Evolutionary conservation across 2,888 invertebrate genomes (phyloP).

Genomic region (Agapostemon virescens): DNA sequence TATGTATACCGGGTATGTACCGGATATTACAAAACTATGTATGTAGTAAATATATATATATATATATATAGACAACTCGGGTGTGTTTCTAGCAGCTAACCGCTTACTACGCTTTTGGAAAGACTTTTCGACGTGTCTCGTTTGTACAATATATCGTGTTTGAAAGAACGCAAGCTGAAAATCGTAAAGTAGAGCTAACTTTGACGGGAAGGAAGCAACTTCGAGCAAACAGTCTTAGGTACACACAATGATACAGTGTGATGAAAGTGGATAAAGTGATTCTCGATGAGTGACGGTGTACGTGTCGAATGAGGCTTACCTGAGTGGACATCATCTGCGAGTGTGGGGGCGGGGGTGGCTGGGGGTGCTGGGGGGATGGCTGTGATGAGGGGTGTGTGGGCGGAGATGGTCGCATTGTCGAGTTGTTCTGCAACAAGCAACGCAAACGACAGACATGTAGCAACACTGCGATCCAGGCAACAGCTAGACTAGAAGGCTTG

Average conservation of each 20-base stretch:
- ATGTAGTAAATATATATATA: too few relatives aligned
- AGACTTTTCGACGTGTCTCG: not conserved
- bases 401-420: slow-evolving; percentile 91
- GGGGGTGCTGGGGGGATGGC: slow-evolving; percentile 91
- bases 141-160: not conserved
- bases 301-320: slow-evolving; percentile 80
- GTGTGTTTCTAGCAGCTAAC: slow-evolving; percentile 22
- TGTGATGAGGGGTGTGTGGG: slow-evolving; percentile 94
- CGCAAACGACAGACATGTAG: slow-evolving; percentile 81
- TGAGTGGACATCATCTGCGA: slow-evolving; percentile 91
- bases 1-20: too few relatives aligned
- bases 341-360: slow-evolving; percentile 89
- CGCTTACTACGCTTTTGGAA: not conserved
- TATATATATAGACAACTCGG: not conserved
- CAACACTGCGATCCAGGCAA: slow-evolving; percentile 80
- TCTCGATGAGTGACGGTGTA: slow-evolving; percentile 71
- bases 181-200: slow-evolving; percentile 47
- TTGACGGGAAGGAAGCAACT: slow-evolving; percentile 62
- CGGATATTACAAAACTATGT: not conserved
- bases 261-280: slow-evolving; percentile 75
- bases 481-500: slow-evolving; percentile 77
- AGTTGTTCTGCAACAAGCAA: slow-evolving; percentile 85
- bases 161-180: slow-evolving; percentile 6
- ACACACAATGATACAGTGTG: slow-evolving; percentile 71
- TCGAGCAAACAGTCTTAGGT: slow-evolving; percentile 60